A percentile compares a stretch with the other conserved stretches of the same genome.
These are phyloP conservation scores for Ciconia nigra DNA, from an alignment of 2,797 vertebrate genomes.

Conservation along the genomic window DNA sequence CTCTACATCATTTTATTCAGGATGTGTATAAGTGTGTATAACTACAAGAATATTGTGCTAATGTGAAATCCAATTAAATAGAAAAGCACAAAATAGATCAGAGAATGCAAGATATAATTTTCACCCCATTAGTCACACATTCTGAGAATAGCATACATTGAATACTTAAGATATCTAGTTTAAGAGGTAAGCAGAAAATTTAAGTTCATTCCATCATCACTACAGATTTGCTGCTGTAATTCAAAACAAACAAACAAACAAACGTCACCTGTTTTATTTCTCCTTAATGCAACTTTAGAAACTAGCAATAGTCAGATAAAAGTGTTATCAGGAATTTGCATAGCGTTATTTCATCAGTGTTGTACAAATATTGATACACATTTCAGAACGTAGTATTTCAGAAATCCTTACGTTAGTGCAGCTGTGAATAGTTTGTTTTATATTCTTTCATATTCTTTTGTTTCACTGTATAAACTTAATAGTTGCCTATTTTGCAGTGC, in stretches of 20 bases:
- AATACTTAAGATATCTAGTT: neutral
- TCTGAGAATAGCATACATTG: neutral
- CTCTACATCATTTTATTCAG: neutral
- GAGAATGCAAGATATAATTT: neutral
- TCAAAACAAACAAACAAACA: neutral
- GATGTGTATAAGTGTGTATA: neutral
- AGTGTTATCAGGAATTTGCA: accelerated
- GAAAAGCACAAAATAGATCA: neutral
- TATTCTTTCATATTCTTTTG: neutral
- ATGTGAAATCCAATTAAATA: neutral
- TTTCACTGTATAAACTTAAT: neutral
- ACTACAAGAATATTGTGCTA: neutral
- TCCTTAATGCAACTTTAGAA: neutral
- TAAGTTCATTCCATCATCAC: neutral
- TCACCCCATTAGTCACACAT: neutral
- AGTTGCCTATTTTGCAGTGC: neutral
- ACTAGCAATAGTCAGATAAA: neutral
- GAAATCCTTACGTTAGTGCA: neutral
- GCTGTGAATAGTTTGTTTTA: neutral
- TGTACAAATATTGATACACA: neutral
- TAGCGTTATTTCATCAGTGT: neutral
- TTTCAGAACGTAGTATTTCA: neutral
- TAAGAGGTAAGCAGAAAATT: neutral
- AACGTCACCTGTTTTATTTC: neutral
- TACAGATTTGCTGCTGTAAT: neutral